phyloP scores from a whole-genome alignment of 2,113 vertebrate genomes.

The Dolichallabes microphthalmus region DNA sequence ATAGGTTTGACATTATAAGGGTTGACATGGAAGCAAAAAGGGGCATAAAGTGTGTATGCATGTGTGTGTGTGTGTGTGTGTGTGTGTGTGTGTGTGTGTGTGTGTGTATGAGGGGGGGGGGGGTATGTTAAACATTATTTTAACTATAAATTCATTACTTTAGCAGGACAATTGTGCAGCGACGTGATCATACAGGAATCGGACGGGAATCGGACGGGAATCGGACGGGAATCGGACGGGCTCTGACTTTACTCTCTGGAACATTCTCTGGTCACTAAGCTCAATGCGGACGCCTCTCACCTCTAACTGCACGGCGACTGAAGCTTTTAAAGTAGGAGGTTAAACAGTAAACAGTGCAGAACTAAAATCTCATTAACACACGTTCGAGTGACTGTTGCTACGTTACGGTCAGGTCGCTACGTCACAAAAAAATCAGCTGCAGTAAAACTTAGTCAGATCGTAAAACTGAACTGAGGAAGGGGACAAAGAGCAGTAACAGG shows the following conservation, averaged over 20 bases:
- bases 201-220: neutral
- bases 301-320: neutral
- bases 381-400: neutral
- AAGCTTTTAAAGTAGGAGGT: neutral
- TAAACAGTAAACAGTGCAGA: neutral
- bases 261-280: neutral
- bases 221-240: neutral
- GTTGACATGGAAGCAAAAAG: too few species aligned
- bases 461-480: neutral
- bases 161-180: neutral
- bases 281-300: neutral
- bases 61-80: neutral
- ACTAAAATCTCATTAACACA: neutral
- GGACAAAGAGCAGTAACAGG: neutral
- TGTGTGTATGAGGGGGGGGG: too few species aligned
- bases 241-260: neutral
- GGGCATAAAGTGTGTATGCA: too few species aligned
- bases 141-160: neutral
- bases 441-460: neutral
- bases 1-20: too few species aligned
- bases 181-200: neutral
- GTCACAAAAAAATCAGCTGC: neutral
- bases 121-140: neutral
- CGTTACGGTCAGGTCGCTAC: neutral
- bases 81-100: neutral